Evolutionary conservation across 2,888 invertebrate genomes (phyloP).

Genomic region (Panorpa germanica): DNA sequence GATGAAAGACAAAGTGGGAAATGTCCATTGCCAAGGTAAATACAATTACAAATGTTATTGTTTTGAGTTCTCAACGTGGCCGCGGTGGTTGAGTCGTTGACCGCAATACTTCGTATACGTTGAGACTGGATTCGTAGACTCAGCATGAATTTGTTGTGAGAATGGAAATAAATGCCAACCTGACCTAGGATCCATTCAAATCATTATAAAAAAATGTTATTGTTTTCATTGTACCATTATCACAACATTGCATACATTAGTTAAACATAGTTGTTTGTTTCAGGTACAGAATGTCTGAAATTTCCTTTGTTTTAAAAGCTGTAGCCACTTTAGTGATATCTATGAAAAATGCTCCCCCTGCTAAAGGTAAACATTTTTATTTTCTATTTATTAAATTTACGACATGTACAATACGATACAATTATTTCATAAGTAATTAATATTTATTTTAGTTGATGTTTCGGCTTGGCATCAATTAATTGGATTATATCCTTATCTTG

Average conservation of each 20-base stretch:
- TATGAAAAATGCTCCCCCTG: slow-evolving; percentile 77
- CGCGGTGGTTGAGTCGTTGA: no score
- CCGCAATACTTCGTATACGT: no score
- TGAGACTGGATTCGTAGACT: no score
- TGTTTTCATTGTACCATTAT: no score
- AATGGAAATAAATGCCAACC: no score
- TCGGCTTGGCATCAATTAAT: slow-evolving; percentile 89
- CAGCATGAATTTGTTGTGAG: no score
- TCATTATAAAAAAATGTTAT: no score
- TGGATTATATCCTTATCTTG: slow-evolving; percentile 73
- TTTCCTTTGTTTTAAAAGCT: slow-evolving; percentile 89
- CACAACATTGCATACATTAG: slow-evolving; percentile 9
- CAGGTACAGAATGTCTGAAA: slow-evolving; percentile 85
- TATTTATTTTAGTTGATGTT: slow-evolving; percentile 48
- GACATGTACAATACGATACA: background rate
- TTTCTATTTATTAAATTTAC: slow-evolving; percentile 4
- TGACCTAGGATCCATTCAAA: no score
- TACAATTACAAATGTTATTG: slow-evolving; percentile 4
- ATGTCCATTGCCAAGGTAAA: slow-evolving; percentile 64
- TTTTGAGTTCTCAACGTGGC: slow-evolving; percentile 8
- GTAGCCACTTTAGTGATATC: slow-evolving; percentile 82
- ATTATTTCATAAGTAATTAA: slow-evolving; percentile 8
- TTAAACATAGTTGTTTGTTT: slow-evolving; percentile 14
- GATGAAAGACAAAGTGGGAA: slow-evolving; percentile 70
- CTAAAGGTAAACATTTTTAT: slow-evolving; percentile 40